phyloP scores from a whole-genome alignment of 1,140 invertebrate genomes.

The Tetragonula clypearis region DNA sequence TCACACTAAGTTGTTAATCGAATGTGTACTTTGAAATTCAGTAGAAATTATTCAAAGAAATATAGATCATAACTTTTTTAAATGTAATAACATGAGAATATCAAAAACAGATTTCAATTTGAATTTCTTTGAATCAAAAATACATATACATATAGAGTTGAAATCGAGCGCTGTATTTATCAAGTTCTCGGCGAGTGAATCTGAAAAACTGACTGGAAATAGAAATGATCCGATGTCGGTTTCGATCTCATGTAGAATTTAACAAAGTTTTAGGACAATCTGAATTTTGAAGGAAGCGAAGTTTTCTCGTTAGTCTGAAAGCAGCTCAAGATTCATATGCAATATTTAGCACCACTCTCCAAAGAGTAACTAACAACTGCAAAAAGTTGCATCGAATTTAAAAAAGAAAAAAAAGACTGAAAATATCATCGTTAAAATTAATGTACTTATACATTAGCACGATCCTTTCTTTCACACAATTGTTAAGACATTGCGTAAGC shows the following conservation, averaged over 20 bases:
- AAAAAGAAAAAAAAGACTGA: not conserved
- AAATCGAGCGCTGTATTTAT: not conserved
- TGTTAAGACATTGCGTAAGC: too few species aligned
- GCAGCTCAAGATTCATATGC: slow-evolving; percentile 1
- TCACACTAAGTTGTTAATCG: too few species aligned
- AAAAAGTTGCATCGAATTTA: not conserved
- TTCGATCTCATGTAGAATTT: not conserved
- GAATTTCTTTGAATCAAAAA: too few species aligned
- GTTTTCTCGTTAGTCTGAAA: slow-evolving; percentile 7
- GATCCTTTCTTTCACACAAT: too few species aligned
- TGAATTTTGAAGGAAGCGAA: not conserved
- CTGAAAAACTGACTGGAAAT: not conserved
- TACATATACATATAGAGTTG: not conserved
- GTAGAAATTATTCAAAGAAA: too few species aligned
- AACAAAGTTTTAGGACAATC: not conserved
- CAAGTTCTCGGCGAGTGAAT: not conserved
- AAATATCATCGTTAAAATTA: not conserved
- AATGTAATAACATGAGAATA: too few species aligned
- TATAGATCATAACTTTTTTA: too few species aligned
- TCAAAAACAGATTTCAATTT: too few species aligned
- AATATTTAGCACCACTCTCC: not conserved
- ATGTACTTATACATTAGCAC: not conserved
- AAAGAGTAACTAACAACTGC: not conserved
- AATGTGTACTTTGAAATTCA: too few species aligned
- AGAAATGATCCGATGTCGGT: not conserved